These are phyloP conservation scores for Resseliella maxima DNA, from an alignment of 2,888 invertebrate genomes.

Conservation along the genomic window DNA sequence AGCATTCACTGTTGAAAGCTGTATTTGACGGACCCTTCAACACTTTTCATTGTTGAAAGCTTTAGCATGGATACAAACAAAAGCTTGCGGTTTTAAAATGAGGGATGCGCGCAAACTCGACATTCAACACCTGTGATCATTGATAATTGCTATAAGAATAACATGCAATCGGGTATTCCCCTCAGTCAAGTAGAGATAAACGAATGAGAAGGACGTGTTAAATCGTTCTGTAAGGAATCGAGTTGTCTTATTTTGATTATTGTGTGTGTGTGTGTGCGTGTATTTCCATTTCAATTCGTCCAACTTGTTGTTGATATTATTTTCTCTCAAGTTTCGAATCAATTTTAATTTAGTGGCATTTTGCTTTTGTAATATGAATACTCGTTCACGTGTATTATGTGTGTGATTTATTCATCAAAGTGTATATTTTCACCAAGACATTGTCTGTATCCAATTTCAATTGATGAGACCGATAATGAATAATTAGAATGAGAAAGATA, in stretches of 20 bases:
- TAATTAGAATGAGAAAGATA: neutral
- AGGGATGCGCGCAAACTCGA: conserved; percentile 19
- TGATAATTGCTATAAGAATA: conserved; percentile 31
- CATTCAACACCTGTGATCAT: conserved; percentile 45
- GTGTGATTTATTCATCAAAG: conserved; percentile 5
- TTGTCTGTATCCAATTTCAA: neutral
- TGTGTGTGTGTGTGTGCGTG: conserved; percentile 1
- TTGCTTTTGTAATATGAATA: neutral
- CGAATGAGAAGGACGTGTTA: neutral
- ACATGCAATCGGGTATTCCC: neutral
- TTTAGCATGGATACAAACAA: neutral
- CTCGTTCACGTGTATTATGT: neutral
- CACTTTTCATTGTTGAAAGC: too few species aligned
- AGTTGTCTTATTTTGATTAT: too few species aligned
- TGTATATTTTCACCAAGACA: neutral
- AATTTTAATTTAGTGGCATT: neutral
- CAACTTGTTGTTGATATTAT: too few species aligned
- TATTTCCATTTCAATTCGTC: neutral
- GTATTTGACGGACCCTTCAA: neutral
- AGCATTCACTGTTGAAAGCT: neutral
- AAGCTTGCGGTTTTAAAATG: neutral
- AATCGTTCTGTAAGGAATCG: neutral
- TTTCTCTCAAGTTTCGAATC: neutral
- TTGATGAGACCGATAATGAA: too few species aligned
- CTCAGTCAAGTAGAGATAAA: conserved; percentile 3